Evolutionary conservation across 1,140 invertebrate genomes (phyloP), one percentile per base, ranked within the genome.

Genomic region (Arion vulgaris): DNA sequence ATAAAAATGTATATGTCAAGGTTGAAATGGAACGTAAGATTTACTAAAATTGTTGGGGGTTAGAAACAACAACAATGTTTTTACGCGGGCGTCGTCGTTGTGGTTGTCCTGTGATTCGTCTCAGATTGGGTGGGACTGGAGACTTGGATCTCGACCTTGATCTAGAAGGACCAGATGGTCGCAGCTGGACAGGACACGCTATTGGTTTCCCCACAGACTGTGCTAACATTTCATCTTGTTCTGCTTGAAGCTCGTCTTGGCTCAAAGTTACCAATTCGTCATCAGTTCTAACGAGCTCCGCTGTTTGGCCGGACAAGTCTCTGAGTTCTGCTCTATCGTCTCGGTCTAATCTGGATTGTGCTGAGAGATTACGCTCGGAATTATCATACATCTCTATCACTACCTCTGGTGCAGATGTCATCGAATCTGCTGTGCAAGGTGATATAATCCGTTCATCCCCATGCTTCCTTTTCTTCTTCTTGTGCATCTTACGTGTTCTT

Each of bases 1-100:
- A n/a, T n/a, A n/a, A n/a, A n/a, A n/a, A n/a, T n/a, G n/a, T n/a
- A n/a, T n/a, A n/a, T n/a, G n/a, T n/a, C 41, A 45, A 15, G 5
- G 5, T 45, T 57, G 53, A 57, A 57, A 9, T 15, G 5, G 15
- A 41, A 73, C 11, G 7, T n/a, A 26, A 38, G 23, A 36, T 36
- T 71, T 71, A n/a, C 28, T 49, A 78, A 45, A 78, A 78, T 36
- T 51, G 28, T 2, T 78, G 76, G 2, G 76, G 53, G 57, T 78
- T 78, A 13, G 76, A 11, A 66, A 78, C 76, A 9, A 78, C 57
- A 1, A 78, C 57, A 36, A 78, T 78, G 45, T 78, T 78, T 39
- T 78, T 78, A 5, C 76, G 32, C 4, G 76, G 62, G 9, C 51
- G 36, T 13, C 53, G 51, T n/a, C 76, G 51, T 19, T 32, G 57